These are phyloP conservation scores for Osedax frankpressi DNA, from an alignment of 2,888 invertebrate species.

Conservation along the genomic window DNA sequence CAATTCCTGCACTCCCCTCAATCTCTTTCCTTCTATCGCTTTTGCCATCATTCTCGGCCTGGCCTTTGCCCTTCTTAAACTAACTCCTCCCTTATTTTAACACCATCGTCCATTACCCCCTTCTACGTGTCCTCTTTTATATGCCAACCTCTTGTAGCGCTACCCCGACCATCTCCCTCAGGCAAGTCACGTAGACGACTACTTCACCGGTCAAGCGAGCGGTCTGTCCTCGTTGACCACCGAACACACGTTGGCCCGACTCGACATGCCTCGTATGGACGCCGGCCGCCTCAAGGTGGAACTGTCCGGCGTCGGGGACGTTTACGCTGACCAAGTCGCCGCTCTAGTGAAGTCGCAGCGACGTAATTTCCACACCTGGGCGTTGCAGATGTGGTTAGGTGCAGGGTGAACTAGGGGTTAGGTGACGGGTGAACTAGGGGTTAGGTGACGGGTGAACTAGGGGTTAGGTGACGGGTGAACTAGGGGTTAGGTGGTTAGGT, in stretches of 20 bases:
- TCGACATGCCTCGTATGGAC: conserved; percentile 38
- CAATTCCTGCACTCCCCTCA: too few species aligned
- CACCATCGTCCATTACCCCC: too few species aligned
- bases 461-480: too few species aligned
- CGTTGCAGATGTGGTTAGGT: background rate
- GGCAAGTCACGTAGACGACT: conserved; percentile 17
- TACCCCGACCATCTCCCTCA: too few species aligned
- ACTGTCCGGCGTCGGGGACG: conserved; percentile 28
- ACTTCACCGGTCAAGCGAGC: conserved; percentile 20
- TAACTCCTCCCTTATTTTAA: too few species aligned
- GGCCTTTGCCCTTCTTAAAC: too few species aligned
- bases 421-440: too few species aligned
- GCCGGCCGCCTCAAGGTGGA: conserved; percentile 32
- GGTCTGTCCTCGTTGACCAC: conserved; percentile 32
- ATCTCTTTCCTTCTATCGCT: too few species aligned
- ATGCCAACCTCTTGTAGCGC: too few species aligned
- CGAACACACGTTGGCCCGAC: conserved; percentile 39
- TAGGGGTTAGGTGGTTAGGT: too few species aligned
- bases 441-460: background rate
- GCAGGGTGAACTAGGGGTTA: background rate
- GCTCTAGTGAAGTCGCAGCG: background rate
- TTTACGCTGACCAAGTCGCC: conserved; percentile 29
- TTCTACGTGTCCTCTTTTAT: too few species aligned
- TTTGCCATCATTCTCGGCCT: too few species aligned
- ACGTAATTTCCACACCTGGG: background rate